These are phyloP conservation scores for Squalus acanthias DNA, from an alignment of 2,797 vertebrate genomes.

Conservation along the genomic window DNA sequence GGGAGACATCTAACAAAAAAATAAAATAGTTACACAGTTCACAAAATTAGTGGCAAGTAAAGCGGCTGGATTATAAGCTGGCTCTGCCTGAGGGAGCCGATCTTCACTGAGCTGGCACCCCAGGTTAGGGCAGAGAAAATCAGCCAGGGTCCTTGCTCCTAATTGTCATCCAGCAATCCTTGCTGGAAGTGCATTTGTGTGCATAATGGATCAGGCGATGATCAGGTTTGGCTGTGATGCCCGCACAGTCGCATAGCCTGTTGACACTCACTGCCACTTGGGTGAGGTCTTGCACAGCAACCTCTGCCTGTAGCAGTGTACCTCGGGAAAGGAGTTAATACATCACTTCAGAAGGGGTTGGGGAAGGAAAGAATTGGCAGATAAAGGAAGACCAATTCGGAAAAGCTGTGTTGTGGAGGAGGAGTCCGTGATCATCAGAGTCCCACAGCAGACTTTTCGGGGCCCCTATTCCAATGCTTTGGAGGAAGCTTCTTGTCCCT, in stretches of 20 bases:
- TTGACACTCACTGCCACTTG: neutral
- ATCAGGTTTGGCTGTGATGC: neutral
- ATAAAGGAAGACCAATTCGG: neutral
- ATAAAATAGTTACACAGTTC: neutral
- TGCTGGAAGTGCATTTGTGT: neutral
- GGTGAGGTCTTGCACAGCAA: neutral
- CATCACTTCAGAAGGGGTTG: no score
- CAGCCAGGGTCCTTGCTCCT: neutral
- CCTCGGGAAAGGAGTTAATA: neutral
- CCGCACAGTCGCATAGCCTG: neutral
- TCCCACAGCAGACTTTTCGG: neutral
- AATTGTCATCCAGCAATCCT: neutral
- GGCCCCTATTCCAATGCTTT: no score
- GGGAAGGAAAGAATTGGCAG: neutral
- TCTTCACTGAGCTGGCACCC: neutral
- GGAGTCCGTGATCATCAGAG: neutral
- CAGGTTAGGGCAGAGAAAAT: neutral
- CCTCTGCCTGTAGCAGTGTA: neutral
- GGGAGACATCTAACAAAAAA: neutral
- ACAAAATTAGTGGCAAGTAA: neutral
- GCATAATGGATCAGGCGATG: neutral
- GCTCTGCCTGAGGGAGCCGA: neutral
- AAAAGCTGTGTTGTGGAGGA: neutral
- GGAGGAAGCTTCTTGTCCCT: no score
- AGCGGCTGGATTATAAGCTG: neutral